Conservation (phyloP, 1,140 invertebrate species). For the Conus ventricosus region DNA sequence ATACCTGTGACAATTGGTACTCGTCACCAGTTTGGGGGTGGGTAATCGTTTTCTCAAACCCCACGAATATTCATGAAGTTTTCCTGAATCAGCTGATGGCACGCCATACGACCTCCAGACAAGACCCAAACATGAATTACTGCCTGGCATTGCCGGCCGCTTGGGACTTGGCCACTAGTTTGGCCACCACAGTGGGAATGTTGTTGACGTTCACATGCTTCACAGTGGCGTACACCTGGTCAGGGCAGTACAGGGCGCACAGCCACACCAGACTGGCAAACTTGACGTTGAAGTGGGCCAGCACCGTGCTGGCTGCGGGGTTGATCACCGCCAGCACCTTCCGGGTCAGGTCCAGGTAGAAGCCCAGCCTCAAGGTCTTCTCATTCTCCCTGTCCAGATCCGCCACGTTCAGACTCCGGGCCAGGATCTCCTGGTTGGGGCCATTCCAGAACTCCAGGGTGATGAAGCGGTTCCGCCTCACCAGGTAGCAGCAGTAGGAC, state of each 20-base stretch:
- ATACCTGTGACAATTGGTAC: no score
- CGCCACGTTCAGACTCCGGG: constrained; percentile 37
- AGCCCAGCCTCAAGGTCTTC: constrained; percentile 43
- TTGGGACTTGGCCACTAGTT: constrained; percentile 30
- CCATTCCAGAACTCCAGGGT: constrained; percentile 49
- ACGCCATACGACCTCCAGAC: not conserved
- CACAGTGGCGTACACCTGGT: constrained; percentile 44
- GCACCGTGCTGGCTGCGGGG: constrained; percentile 38
- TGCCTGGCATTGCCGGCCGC: not conserved
- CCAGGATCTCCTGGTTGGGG: constrained; percentile 42
- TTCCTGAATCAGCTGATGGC: not conserved
- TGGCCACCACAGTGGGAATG: constrained; percentile 42
- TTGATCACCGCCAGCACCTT: constrained; percentile 41
- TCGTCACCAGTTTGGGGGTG: no score
- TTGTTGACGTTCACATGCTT: constrained; percentile 33
- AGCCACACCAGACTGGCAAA: constrained; percentile 33
- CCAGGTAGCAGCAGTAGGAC: constrained; percentile 46
- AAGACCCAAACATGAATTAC: no score
- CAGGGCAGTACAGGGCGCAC: constrained; percentile 42
- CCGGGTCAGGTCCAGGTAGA: constrained; percentile 41
- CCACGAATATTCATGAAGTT: not conserved
- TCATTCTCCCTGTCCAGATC: constrained; percentile 44
- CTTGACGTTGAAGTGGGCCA: constrained; percentile 43
- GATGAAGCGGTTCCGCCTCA: constrained; percentile 38
- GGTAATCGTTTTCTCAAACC: no score